A percentile compares a stretch with the other conserved stretches of the same genome.
phyloP scores from a whole-genome alignment of 2,888 invertebrate genomes.

The Ennomos erosarius region DNA sequence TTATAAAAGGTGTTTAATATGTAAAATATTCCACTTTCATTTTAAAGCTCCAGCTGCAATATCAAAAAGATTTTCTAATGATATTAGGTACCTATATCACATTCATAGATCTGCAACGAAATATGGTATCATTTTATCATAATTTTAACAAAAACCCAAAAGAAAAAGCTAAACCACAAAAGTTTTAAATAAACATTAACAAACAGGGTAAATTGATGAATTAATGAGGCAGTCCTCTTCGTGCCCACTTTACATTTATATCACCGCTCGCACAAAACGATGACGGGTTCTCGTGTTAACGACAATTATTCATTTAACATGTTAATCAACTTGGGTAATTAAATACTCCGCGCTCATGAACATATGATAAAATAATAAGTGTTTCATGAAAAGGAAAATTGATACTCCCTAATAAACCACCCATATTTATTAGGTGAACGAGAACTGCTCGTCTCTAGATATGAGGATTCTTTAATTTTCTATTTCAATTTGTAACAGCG shows the following conservation, averaged over 20 bases:
- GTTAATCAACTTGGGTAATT: conserved; percentile 41
- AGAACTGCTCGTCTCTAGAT: not conserved
- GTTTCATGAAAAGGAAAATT: not conserved
- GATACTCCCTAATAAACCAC: not conserved
- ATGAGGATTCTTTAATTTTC: conserved; percentile 3
- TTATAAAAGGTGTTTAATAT: too few species aligned
- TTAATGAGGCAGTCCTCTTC: conserved; percentile 50
- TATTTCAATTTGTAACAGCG: conserved; percentile 8
- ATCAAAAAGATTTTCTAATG: too few species aligned
- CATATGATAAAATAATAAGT: conserved; percentile 5
- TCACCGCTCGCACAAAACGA: conserved; percentile 20
- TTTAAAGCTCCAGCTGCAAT: too few species aligned
- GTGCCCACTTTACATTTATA: conserved; percentile 46
- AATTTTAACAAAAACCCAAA: conserved; percentile 18
- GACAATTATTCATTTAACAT: conserved; percentile 38
- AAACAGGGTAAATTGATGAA: conserved; percentile 42
- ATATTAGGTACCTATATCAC: too few species aligned
- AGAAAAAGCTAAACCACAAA: conserved; percentile 34
- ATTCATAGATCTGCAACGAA: too few species aligned
- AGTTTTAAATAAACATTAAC: conserved; percentile 45
- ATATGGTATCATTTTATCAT: too few species aligned
- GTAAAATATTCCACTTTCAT: too few species aligned
- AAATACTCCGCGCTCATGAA: conserved; percentile 23
- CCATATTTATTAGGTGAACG: too few species aligned
- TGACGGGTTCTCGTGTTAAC: conserved; percentile 37